Evolutionary conservation across 2,888 invertebrate genomes (phyloP), one percentile per base, ranked within the genome.

Genomic region (Leptopilina syphax): DNA sequence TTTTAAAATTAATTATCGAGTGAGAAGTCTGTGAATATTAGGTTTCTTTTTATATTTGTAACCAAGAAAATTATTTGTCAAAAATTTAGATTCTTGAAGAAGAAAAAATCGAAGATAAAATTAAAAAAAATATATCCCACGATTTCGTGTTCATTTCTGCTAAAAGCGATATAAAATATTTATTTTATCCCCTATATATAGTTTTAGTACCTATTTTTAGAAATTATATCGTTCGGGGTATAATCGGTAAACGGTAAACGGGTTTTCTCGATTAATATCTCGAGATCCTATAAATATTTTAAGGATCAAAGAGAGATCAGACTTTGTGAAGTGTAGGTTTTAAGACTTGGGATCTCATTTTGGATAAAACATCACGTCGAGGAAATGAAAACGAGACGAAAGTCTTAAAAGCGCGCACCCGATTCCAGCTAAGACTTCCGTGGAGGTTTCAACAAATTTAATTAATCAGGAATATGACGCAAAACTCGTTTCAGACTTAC

Each of bases 391-490:
- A 73, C 54, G 34, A 73, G 70, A 73, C 70, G 70, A 54, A 73
- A 57, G 57, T 54, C 70, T 73, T 73, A 73, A 68, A 54, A 73
- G 54, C 68, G 44, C 47, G 9, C 60, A 54, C 70, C 54, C 50
- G 57, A 54, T 34, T 13, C 34, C 34, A 54, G 13, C 54, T 73
- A 73, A 73, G 70, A 73, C 70, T 54, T 54, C 70, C 70, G 54
- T 73, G 63, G 65, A 65, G 63, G 50, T 78, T 50, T 27, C 77
- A 70, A 50, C 78, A 78, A 79, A 81, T 82, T 82, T 82, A 82
- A 82, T 82, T 82, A 82, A 79, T 82, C 77, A 70, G 65, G 78
- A 50, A 50, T 54, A 73, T 34, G 70, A 54, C n/a, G 54, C n/a
- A 27, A n/a, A 73, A 57, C 70, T 73, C 70, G 70, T 73, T 73